Evolutionary conservation across 2,113 vertebrate genomes (phyloP).

Genomic region (Sinocyclocheilus anophthalmus): DNA sequence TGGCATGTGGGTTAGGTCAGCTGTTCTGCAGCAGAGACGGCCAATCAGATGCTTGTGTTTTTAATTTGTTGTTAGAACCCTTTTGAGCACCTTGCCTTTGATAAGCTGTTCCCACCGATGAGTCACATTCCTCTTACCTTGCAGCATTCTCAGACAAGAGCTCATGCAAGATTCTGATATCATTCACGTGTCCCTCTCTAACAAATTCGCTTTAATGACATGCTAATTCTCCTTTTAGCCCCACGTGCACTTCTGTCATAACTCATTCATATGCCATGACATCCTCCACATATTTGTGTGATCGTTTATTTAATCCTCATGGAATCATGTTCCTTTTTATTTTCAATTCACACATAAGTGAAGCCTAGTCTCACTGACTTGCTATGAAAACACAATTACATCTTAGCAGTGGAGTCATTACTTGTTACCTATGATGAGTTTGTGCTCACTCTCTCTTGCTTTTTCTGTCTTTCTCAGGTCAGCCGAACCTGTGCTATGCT

Average conservation of each 20-base stretch:
- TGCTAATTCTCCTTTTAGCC: constrained; percentile 22
- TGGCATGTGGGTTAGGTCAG: constrained; percentile 30
- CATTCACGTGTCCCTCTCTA: constrained; percentile 19
- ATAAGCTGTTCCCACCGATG: constrained; percentile 30
- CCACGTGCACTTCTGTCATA: constrained; percentile 8
- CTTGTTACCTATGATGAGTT: constrained; percentile 3
- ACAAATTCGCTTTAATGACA: constrained; percentile 7
- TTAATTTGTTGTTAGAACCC: constrained; percentile 46
- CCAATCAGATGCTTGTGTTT: constrained; percentile 43
- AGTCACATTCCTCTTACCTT: constrained; percentile 43
- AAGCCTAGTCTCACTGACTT: neutral
- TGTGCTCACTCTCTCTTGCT: constrained; percentile 60
- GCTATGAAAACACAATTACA: neutral
- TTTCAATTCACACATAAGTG: constrained; percentile 18
- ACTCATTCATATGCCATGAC: constrained; percentile 39
- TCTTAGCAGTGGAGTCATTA: constrained; percentile 20
- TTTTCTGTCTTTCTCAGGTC: constrained; percentile 75
- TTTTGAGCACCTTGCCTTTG: constrained; percentile 19
- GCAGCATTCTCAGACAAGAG: neutral
- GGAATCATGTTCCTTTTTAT: neutral
- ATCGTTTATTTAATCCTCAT: constrained; percentile 7
- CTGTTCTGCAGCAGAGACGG: neutral
- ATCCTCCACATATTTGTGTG: constrained; percentile 25
- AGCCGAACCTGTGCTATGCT: constrained; percentile 90
- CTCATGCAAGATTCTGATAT: constrained; percentile 30